Evolutionary conservation across 2,797 vertebrate species (phyloP), one percentile per base, ranked within the genome.

Genomic region (Danio choprae): DNA sequence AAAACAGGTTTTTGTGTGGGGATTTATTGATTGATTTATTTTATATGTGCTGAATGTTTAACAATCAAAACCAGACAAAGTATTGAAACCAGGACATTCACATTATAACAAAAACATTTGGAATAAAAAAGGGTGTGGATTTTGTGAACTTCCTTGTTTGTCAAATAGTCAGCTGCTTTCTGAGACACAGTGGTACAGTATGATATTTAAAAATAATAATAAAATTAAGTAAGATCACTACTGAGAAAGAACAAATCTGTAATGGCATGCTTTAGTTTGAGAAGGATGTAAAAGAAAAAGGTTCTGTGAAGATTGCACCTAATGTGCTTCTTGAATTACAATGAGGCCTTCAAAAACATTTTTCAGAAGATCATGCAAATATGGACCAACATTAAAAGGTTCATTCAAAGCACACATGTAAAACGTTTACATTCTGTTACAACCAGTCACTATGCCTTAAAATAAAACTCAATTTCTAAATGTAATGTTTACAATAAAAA

Each of bases 371-470:
- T 44, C 10, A 43, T 16, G 16, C 36, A 75, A 53, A 64, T 51
- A 29, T n/a, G 15, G 44, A 44, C 40, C 50, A 43, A 64, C 13
- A 43, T 53, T 65, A 18, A 22, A 71, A 56, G 12, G 11, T n/a
- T 53, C 68, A 71, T 71, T 58, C 4, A 58, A 72, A 58, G 70
- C 15, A 55, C 4, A n/a, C 6, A 12, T 7, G 11, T 40, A 10
- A 77, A 56, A 77, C 10, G 56, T 56, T 65, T 1, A 9, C 67
- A 41, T 65, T 65, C 1, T 53, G 55, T 76, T 50, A 65, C 48
- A 43, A 22, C 4, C 15, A 18, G 13, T 55, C 12, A 41, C 13
- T 50, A 10, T 50, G 6, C 44, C 72, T 40, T 41, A 36, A 11
- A 16, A 51, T 51, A 7, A 11, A 11, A 50, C 55, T 50, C 4